Conservation (phyloP, 2,113 vertebrate genomes). For the Neotoma lepida region DNA sequence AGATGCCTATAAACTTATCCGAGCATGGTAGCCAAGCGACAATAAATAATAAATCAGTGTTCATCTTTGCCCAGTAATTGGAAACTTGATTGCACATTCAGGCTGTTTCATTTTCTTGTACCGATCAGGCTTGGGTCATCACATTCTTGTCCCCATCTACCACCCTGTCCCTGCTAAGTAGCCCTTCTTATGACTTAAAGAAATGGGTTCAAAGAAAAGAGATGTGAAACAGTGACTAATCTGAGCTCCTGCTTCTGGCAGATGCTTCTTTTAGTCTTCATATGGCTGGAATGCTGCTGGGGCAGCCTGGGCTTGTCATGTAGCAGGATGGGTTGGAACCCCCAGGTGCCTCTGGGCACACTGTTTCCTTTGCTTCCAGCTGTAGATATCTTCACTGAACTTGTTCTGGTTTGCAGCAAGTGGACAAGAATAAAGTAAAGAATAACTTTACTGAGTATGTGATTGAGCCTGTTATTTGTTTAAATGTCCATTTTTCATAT, state of each 20-base stretch:
- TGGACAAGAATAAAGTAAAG: not conserved
- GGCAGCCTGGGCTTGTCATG: not conserved
- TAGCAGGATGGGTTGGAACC: not conserved
- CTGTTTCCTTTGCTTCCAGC: not conserved
- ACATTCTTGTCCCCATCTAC: not conserved
- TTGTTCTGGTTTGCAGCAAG: not conserved
- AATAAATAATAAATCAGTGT: not conserved
- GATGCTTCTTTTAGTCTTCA: not conserved
- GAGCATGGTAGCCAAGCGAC: not conserved
- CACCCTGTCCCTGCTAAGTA: not conserved
- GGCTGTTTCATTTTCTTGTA: not conserved
- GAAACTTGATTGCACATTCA: not conserved
- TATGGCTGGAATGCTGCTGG: not conserved
- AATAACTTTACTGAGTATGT: not conserved
- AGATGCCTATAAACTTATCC: constrained; percentile 1
- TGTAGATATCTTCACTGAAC: not conserved
- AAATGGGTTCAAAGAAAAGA: not conserved
- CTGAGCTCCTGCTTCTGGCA: not conserved
- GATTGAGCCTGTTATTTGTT: not conserved
- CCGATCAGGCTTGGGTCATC: not conserved
- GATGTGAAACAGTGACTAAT: not conserved
- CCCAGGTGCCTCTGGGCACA: not conserved
- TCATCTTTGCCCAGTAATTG: not conserved
- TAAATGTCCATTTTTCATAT: constrained; percentile 16
- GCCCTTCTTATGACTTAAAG: not conserved